Evolutionary conservation across 2,888 invertebrate genomes (phyloP), one percentile per base, ranked within the genome.

Genomic region (Melipona beecheii): DNA sequence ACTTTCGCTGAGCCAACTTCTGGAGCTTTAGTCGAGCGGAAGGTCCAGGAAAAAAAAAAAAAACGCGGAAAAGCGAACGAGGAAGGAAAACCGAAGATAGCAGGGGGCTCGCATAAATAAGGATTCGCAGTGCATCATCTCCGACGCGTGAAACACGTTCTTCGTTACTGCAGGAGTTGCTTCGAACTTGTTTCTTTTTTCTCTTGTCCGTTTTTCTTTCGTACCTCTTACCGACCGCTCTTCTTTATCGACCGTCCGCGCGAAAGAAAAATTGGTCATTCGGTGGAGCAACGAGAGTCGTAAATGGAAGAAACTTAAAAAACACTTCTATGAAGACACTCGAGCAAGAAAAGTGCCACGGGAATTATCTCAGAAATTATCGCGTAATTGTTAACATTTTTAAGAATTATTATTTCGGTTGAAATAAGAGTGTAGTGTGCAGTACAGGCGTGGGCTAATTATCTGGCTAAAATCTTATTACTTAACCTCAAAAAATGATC

Each of bases 81-180:
- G n/a, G 21, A 52, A 65, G 36, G 68, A 49, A 71, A 77, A n/a
- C 54, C 43, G 27, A 77, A 81, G 83, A 89, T 88, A 88, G 86
- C 78, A 43, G 81, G 81, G 78, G 81, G 78, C 75, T 81, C 86
- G 83, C 78, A 87, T 81, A 89, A 89, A 87, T 85, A 86, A 86
- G 83, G 85, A 88, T 64, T 31, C 64, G 0, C 31, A 5, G 13
- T 64, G 64, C 64, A 21, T 21, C 64, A 11, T 31, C 31, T 31
- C 31, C 4, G 2, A 62, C 31, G 31, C 19, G 19, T 2, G 31
- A 31, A 31, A 17, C 27, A 24, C 52, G 68, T 65, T 72, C 58
- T 87, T 78, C 65, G 75, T 72, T 73, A 52, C 79, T 31, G 27
- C 36, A 58, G 66, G 66, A 81, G 50, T 19, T 49, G 49, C 73